Percentiles rank a stretch among this genome's conserved stretches.
Conservation (phyloP, 2,888 invertebrate genomes). For the Tolmerus cingulatus region DNA sequence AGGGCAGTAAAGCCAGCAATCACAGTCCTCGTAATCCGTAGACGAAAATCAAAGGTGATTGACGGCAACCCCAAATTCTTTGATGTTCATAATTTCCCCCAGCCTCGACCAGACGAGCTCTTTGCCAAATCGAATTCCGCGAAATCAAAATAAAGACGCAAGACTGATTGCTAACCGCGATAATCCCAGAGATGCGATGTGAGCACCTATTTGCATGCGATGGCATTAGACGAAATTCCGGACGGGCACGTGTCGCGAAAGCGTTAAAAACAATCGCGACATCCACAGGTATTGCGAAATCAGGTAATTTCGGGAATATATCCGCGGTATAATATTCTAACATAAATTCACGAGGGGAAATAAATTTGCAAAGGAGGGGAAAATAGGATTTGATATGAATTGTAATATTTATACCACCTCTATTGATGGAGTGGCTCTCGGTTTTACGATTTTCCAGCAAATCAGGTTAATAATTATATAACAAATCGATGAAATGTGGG, state of each 20-base stretch:
- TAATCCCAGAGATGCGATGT: background rate
- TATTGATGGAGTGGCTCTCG: background rate
- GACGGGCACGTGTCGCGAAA: background rate
- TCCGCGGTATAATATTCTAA: background rate
- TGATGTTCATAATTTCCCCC: background rate
- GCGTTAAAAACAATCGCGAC: background rate
- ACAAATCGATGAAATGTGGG: background rate
- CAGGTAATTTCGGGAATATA: background rate
- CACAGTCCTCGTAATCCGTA: background rate
- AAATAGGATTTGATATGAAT: background rate
- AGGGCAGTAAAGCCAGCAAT: background rate
- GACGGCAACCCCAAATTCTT: background rate
- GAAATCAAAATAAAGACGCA: background rate
- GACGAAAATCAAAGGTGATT: background rate
- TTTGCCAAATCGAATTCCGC: background rate
- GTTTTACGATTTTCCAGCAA: background rate
- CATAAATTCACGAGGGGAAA: background rate
- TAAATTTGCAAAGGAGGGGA: background rate
- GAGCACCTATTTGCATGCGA: background rate
- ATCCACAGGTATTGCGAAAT: background rate
- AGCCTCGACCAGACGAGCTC: background rate
- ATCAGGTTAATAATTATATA: background rate
- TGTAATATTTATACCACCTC: background rate
- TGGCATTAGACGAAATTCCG: background rate
- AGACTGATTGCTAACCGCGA: background rate